Evolutionary conservation across 2,113 vertebrate species (phyloP).

Genomic region (Rhabdomys dilectus): DNA sequence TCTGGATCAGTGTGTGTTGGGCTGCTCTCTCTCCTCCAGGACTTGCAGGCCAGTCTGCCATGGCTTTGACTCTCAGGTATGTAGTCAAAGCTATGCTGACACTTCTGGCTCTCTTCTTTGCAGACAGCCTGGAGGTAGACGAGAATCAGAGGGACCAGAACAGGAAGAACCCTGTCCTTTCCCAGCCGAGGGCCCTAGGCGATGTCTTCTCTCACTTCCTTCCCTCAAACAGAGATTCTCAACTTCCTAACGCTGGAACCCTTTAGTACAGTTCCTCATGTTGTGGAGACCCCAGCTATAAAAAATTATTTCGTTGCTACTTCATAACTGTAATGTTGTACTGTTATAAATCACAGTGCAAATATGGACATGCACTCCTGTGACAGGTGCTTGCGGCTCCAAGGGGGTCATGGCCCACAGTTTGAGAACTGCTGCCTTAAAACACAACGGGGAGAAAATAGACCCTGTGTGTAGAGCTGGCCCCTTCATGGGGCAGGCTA

Average conservation of each 20-base stretch:
- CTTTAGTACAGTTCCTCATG: background rate
- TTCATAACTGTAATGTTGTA: background rate
- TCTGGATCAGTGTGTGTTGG: background rate
- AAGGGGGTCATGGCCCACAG: background rate
- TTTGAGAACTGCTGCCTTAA: background rate
- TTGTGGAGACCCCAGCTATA: background rate
- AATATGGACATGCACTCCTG: background rate
- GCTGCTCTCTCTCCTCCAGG: background rate
- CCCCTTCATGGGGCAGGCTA: background rate
- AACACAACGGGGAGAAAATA: background rate
- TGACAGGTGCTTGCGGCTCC: background rate
- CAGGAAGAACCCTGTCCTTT: background rate
- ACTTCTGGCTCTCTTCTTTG: background rate
- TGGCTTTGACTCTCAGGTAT: background rate
- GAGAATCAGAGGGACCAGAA: background rate
- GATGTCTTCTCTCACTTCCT: background rate
- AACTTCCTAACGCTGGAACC: background rate
- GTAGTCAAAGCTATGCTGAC: background rate
- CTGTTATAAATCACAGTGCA: background rate
- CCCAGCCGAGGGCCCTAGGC: background rate
- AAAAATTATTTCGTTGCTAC: background rate
- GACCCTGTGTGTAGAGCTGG: background rate
- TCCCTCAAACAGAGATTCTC: background rate
- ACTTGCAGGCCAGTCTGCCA: background rate
- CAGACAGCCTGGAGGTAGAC: background rate